phyloP scores from a whole-genome alignment of 2,888 invertebrate genomes.

The Thyatira batis region DNA sequence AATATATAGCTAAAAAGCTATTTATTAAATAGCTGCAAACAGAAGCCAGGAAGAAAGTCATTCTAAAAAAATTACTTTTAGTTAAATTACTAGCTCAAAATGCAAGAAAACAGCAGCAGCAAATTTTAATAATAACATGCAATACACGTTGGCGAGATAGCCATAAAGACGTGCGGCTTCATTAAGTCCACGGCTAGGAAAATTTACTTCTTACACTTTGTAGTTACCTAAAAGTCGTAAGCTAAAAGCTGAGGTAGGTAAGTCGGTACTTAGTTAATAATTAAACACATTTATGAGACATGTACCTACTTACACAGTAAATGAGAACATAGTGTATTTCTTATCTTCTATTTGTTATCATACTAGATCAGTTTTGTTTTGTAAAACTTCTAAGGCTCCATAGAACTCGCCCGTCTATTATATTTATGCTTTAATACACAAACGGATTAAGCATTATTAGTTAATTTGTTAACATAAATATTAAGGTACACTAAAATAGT shows the following conservation, averaged over 20 bases:
- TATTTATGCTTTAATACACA: too few relatives aligned
- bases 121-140: not conserved
- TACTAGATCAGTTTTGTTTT: too few relatives aligned
- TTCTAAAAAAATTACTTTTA: too few relatives aligned
- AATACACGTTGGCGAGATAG: not conserved
- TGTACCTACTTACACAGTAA: not conserved
- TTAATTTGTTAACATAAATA: too few relatives aligned
- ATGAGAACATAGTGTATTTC: not conserved
- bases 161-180: not conserved
- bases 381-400: too few relatives aligned
- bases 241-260: not conserved
- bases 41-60: too few relatives aligned
- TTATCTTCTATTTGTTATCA: not conserved
- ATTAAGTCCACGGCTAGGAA: not conserved
- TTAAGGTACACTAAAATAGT: too few relatives aligned
- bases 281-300: not conserved
- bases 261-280: not conserved
- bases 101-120: not conserved
- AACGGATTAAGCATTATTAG: too few relatives aligned
- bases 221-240: not conserved
- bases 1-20: too few relatives aligned
- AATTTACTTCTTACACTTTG: not conserved
- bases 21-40: too few relatives aligned
- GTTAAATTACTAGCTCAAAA: not conserved
- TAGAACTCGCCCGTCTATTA: too few relatives aligned